Percentiles rank a stretch among this genome's conserved stretches.
Evolutionary conservation across 2,797 vertebrate species (phyloP).

Genomic region (Hylomyscus alleni): DNA sequence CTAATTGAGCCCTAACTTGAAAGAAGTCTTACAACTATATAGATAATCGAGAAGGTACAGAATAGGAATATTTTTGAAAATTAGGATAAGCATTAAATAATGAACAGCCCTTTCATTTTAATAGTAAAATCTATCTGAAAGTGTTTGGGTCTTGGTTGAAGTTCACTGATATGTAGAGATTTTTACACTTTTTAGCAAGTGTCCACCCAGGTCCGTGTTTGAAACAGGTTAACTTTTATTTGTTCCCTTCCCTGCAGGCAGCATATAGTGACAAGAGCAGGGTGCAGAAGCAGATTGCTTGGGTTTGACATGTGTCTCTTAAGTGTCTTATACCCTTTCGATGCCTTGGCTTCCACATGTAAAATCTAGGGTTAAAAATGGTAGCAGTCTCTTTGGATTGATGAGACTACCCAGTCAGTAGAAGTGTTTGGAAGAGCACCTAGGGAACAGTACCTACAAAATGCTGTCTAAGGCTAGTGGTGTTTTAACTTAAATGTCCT

Average conservation of each 20-base stretch:
- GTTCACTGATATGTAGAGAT: conserved; percentile 1
- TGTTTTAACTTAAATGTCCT: conserved; percentile 26
- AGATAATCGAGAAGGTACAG: not conserved
- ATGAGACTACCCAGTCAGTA: not conserved
- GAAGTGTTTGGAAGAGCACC: not conserved
- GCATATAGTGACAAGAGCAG: not conserved
- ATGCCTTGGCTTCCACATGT: not conserved
- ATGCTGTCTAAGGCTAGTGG: conserved; percentile 8
- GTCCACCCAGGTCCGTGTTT: not conserved
- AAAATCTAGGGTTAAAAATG: not conserved
- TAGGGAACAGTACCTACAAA: not conserved
- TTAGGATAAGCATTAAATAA: conserved; percentile 1
- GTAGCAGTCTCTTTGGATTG: not conserved
- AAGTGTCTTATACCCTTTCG: not conserved
- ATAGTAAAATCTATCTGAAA: conserved; percentile 48
- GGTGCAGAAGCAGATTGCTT: conserved; percentile 20
- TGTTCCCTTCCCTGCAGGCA: not conserved
- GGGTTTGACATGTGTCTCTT: not conserved
- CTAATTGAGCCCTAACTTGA: not conserved
- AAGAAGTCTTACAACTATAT: conserved; percentile 38
- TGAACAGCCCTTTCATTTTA: conserved; percentile 57
- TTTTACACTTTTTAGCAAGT: conserved; percentile 7
- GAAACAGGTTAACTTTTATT: conserved; percentile 31
- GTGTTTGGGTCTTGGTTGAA: not conserved
- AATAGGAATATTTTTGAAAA: conserved; percentile 66